phyloP scores from a whole-genome alignment of 2,888 invertebrate genomes.

The Limnephilus lunatus region DNA sequence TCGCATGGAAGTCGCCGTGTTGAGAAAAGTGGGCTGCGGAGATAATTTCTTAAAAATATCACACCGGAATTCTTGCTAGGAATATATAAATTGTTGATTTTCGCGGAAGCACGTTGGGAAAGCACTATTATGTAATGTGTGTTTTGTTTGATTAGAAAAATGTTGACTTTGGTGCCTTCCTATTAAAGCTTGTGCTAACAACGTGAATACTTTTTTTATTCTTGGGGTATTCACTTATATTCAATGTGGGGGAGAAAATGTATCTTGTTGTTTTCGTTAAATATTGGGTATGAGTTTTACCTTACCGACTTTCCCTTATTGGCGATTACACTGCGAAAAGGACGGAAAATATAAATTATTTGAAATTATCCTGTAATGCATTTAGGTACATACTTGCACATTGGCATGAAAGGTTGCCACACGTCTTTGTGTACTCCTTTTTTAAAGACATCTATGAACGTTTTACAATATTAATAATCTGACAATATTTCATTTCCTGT shows the following conservation, averaged over 20 bases:
- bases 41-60: slow-evolving; percentile 43
- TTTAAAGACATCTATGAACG: too few species aligned
- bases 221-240: not conserved
- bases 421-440: too few species aligned
- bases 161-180: not conserved
- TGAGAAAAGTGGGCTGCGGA: slow-evolving; percentile 12
- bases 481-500: too few species aligned
- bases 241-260: not conserved
- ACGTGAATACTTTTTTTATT: not conserved
- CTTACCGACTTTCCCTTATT: not conserved
- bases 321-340: too few species aligned
- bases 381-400: too few species aligned
- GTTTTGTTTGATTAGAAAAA: not conserved
- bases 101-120: not conserved
- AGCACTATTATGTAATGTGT: not conserved
- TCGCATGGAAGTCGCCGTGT: slow-evolving; percentile 21
- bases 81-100: not conserved
- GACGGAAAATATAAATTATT: too few species aligned
- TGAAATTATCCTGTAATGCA: too few species aligned
- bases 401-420: too few species aligned
- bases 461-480: too few species aligned
- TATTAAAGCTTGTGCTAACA: not conserved
- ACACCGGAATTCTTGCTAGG: not conserved
- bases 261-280: not conserved
- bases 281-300: not conserved